Evolutionary conservation across 2,888 invertebrate genomes (phyloP), one percentile per base, ranked within the genome.

Genomic region (Oxycera nigricornis): DNA sequence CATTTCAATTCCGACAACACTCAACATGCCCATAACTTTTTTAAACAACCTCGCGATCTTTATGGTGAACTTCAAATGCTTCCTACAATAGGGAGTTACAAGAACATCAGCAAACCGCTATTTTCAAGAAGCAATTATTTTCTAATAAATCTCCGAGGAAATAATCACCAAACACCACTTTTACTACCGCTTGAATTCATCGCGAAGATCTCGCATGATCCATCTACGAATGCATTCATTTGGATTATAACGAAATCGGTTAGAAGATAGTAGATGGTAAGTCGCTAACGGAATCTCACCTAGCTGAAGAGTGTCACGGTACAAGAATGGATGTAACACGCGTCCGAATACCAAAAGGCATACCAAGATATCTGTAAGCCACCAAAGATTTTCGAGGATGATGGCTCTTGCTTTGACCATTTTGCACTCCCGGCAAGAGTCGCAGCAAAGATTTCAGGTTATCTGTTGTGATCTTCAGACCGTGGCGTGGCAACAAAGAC

Each of bases 291-390:
- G 62, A 35, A 62, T 20, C 1, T 35, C 17, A 20, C 46, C 46
- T 46, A 46, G 46, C 28, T 30, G 59, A 26, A 59, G 55, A 24
- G 24, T 30, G 59, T 62, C 62, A 17, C 20, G 28, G 22, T 7
- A 35, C 11, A 62, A 62, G 62, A 62, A 62, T 62, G 62, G 22
- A n/a, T 62, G 22, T 35, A 62, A 31, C 62, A 35, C 62, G 62
- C 62, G 62, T 26, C 31, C 31, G 20, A 35, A 62, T 22, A 59
- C 22, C 59, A n/a, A 17, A 17, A 28, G 30, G n/a, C 31, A 30
- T n/a, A 4, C 30, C 30, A 30, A 14, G 14, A 30, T 30, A n/a
- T 35, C 35, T 35, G 11, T 35, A 35, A 11, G 35, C 35, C 35
- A 11, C 35, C 35, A 7, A n/a, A 35, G 35, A 35, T 7, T 35